phyloP scores from a whole-genome alignment of 1,140 invertebrate genomes.

The Cyrtorhinus lividipennis region DNA sequence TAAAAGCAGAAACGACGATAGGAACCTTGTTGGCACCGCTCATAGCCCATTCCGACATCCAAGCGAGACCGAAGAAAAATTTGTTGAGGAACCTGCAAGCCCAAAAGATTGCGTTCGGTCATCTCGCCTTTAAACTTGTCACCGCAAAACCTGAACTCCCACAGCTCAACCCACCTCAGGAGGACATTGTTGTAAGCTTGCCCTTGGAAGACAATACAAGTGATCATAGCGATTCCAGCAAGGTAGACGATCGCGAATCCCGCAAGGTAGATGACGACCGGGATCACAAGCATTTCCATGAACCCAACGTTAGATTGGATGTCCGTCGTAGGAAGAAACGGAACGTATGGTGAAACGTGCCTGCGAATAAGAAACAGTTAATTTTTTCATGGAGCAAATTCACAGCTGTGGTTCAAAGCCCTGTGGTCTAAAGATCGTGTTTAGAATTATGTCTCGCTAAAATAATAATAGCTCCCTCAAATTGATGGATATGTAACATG shows the following conservation, averaged over 20 bases:
- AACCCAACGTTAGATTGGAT: conserved; percentile 13
- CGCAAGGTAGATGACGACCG: conserved; percentile 31
- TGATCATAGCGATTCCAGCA: conserved; percentile 32
- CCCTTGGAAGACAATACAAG: conserved; percentile 38
- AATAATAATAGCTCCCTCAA: too few species aligned
- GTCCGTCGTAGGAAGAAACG: conserved; percentile 8
- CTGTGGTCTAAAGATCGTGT: too few species aligned
- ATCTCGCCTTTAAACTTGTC: conserved; percentile 1
- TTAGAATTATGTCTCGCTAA: too few species aligned
- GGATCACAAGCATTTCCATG: conserved; percentile 27
- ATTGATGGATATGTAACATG: too few species aligned
- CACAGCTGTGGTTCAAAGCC: too few species aligned
- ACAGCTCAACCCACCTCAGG: conserved; percentile 33
- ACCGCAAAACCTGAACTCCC: not conserved
- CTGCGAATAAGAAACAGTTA: not conserved
- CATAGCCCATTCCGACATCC: conserved; percentile 39
- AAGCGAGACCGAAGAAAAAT: conserved; percentile 34
- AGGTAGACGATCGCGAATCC: conserved; percentile 35
- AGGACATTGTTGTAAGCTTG: conserved; percentile 39
- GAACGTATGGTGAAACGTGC: not conserved
- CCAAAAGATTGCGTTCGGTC: conserved; percentile 15
- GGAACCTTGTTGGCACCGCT: conserved; percentile 37
- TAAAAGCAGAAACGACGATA: conserved; percentile 31
- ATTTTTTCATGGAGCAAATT: too few species aligned
- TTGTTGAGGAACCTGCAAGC: conserved; percentile 36